phyloP scores from a whole-genome alignment of 2,888 invertebrate genomes.

The Cetonia aurata region DNA sequence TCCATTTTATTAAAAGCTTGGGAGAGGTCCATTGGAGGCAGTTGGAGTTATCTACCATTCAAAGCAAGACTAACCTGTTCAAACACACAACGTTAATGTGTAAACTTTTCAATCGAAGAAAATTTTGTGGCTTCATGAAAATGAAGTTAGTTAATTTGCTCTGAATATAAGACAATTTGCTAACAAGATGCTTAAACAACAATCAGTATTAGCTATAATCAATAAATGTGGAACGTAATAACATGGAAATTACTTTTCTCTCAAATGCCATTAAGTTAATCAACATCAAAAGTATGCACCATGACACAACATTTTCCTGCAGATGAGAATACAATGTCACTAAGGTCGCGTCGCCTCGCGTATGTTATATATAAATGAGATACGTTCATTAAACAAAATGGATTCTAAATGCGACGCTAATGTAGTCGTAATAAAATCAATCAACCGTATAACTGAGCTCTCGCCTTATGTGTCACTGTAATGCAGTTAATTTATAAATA shows the following conservation, averaged over 20 bases:
- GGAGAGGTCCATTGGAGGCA: too few species aligned
- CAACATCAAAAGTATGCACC: constrained; percentile 13
- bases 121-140: too few species aligned
- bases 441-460: constrained; percentile 56
- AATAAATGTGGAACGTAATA: too few species aligned
- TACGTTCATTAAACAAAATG: constrained; percentile 47
- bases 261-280: constrained; percentile 33
- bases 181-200: too few species aligned
- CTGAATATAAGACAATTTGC: too few species aligned
- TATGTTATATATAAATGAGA: constrained; percentile 15
- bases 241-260: neutral
- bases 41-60: too few species aligned
- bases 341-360: neutral
- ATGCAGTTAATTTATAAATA: constrained; percentile 65
- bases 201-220: too few species aligned
- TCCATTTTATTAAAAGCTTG: too few species aligned
- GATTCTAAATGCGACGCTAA: constrained; percentile 50
- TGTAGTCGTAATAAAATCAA: constrained; percentile 58
- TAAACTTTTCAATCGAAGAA: too few species aligned
- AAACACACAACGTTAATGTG: too few species aligned
- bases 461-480: constrained; percentile 55
- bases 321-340: neutral
- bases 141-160: too few species aligned
- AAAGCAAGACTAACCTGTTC: too few species aligned
- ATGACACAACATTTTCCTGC: neutral